Conservation (phyloP, 2,113 vertebrate species). For the Gymnorhina tibicen region DNA sequence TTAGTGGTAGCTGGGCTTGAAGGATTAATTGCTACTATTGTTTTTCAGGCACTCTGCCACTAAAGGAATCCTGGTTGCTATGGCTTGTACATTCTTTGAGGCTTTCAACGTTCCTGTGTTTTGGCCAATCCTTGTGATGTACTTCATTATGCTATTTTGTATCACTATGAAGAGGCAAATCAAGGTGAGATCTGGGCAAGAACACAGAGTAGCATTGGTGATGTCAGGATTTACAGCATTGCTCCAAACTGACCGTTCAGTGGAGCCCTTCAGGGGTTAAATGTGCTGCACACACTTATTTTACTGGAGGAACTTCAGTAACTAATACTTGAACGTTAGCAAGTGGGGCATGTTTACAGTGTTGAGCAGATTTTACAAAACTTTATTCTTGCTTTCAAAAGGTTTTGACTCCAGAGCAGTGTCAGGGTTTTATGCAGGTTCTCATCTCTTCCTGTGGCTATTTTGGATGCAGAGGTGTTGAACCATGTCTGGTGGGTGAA, state of each 20-base stretch:
- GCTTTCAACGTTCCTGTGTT: constrained; percentile 98
- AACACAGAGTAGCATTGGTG: not conserved
- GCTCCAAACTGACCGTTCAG: not conserved
- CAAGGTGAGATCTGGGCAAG: constrained; percentile 77
- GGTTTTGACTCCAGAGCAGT: not conserved
- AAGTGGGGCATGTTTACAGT: not conserved
- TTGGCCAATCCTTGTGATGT: constrained; percentile 99
- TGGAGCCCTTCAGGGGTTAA: not conserved
- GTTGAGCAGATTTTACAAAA: not conserved
- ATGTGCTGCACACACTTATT: not conserved
- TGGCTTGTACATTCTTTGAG: constrained; percentile 97
- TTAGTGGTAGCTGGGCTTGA: not conserved
- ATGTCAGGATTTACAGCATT: not conserved
- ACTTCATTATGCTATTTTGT: constrained; percentile 99
- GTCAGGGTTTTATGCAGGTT: not conserved
- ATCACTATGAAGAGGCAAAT: constrained; percentile 99
- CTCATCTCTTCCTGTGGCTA: not conserved
- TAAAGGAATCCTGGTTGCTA: constrained; percentile 95
- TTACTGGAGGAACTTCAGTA: not conserved
- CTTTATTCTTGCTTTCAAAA: not conserved
- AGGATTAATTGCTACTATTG: not conserved
- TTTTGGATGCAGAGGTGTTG: not conserved
- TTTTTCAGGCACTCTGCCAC: constrained; percentile 92
- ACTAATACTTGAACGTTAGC: not conserved
- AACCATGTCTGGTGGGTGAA: not conserved